Base-by-base conservation (phyloP, 2,797 vertebrate genomes). In the Fringilla coelebs region DNA sequence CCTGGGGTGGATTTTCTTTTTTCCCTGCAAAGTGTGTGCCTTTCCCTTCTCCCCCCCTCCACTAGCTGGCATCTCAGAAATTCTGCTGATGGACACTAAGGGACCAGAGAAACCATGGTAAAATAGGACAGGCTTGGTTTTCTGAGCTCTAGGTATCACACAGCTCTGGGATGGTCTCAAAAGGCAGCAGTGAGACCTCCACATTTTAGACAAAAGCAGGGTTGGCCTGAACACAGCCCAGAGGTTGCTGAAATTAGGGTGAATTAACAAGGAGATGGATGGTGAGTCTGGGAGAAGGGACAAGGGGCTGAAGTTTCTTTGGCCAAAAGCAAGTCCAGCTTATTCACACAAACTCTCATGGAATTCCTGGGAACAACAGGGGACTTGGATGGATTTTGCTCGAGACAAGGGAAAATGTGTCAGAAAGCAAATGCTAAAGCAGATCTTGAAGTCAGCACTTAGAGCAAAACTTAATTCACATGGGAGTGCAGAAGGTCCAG, bases 1-100 rank as follows among this genome's bases (percentile, higher is more conserved):
- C 86, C 89, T 83, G 80, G 89, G 94, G 78, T 72, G 80, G 73
- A 76, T 88, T 94, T 94, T 67, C 81, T 72, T 75, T 73, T 57
- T 67, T 55, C 66, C 43, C 52, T 66, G 81, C 38, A 60, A 57
- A 2, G 46, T 21, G 36, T 70, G 45, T 71, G 70, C 54, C 57
- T 61, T 77, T 77, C 76, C 86, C 54, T 68, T 81, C 58, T 41
- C 54, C n/a, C 41, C 4, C 0, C 17, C 19, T 29, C 31, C 0
- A 6, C 88, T 71, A 67, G 71, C 89, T 89, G 66, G 63, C 82
- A 85, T 72, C 62, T 90, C 89, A 81, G 89, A 89, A 95, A 91
- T 90, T 80, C 71, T 87, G 91, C 95, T 93, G 85, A 88, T 83
- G 90, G 89, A 88, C 86, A 83, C 62, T 10, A 40, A 73, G 2